These are phyloP conservation scores for Bombycilla garrulus DNA, from an alignment of 2,113 vertebrate species.

Conservation along the genomic window DNA sequence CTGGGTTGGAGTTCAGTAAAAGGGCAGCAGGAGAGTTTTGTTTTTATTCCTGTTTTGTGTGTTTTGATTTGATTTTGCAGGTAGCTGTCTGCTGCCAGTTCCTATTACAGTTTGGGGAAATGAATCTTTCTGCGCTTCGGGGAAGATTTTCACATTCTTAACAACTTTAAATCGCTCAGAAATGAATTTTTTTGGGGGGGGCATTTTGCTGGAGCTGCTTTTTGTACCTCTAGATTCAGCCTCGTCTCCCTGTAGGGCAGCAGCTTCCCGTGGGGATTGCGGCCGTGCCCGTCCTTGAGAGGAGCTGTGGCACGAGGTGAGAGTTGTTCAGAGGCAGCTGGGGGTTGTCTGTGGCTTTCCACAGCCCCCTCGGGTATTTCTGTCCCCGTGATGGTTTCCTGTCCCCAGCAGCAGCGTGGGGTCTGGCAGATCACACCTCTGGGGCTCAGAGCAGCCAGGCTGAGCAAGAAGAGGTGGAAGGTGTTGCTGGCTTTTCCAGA, in stretches of 20 bases:
- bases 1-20: background rate
- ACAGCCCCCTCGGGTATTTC: background rate
- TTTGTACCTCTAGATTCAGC: background rate
- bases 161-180: background rate
- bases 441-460: background rate
- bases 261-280: rapidly evolving
- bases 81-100: background rate
- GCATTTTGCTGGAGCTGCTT: background rate
- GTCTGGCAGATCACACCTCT: background rate
- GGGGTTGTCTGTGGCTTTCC: background rate
- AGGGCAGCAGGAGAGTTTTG: background rate
- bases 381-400: background rate
- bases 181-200: rapidly evolving
- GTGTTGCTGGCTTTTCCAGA: background rate
- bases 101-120: background rate
- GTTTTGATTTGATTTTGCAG: background rate
- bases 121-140: background rate
- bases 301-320: background rate
- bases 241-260: background rate
- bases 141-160: background rate
- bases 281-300: background rate
- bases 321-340: background rate
- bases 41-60: background rate
- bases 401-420: background rate
- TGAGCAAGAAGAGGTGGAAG: background rate